Percentiles rank a stretch among this genome's conserved stretches.
Conservation (phyloP, 2,888 invertebrate genomes). For the Chouioia cunea region DNA sequence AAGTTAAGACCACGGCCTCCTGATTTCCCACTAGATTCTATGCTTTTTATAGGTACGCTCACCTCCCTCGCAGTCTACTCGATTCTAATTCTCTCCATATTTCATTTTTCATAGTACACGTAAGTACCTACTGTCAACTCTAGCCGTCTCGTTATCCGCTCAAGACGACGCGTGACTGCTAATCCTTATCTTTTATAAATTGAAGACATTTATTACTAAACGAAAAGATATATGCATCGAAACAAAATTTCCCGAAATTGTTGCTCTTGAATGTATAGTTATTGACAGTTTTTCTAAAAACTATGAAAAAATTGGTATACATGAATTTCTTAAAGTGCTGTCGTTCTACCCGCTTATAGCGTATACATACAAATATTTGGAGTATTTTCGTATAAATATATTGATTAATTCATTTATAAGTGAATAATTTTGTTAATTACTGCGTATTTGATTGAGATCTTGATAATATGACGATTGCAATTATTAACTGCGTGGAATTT, state of each 20-base stretch:
- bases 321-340: no score
- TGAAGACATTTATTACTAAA: constrained; percentile 26
- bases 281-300: no score
- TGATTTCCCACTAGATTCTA: constrained; percentile 54
- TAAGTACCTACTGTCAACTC: constrained; percentile 4
- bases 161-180: constrained; percentile 11
- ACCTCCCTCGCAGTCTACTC: constrained; percentile 2
- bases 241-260: no score
- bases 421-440: no score
- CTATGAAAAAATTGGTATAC: no score
- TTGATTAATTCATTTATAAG: no score
- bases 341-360: no score
- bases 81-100: constrained; percentile 37
- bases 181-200: constrained; percentile 18
- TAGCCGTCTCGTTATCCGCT: constrained; percentile 34
- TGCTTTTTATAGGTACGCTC: not conserved
- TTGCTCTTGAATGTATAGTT: no score
- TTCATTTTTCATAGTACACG: constrained; percentile 15
- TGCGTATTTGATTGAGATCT: no score
- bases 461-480: not conserved
- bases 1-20: constrained; percentile 29
- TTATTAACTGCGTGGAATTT: not conserved
- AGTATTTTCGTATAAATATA: no score
- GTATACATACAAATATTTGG: no score
- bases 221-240: not conserved